Percentiles rank a stretch among this genome's conserved stretches.
Evolutionary conservation across 1,140 invertebrate genomes (phyloP).

Genomic region (Lanistes nyassanus): DNA sequence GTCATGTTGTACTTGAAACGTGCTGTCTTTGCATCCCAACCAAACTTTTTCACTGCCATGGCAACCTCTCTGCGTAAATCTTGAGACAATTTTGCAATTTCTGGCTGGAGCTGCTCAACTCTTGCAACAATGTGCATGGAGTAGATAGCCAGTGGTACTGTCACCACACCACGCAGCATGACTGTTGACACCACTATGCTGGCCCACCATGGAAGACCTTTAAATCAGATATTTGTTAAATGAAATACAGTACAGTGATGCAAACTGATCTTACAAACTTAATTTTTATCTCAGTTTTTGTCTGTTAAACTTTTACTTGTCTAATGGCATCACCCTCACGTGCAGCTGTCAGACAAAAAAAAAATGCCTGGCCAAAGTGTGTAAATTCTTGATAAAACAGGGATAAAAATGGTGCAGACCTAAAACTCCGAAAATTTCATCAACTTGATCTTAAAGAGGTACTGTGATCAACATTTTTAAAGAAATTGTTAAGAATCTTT

Average conservation of each 20-base stretch:
- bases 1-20: slow-evolving; percentile 74
- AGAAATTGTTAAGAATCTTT: no score
- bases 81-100: slow-evolving; percentile 78
- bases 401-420: no score
- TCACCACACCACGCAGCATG: slow-evolving; percentile 74
- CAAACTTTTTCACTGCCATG: slow-evolving; percentile 74
- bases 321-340: no score
- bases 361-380: no score
- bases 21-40: slow-evolving; percentile 78
- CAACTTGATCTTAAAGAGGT: no score
- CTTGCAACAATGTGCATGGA: slow-evolving; percentile 77
- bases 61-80: slow-evolving; percentile 78
- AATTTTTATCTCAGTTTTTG: slow-evolving; percentile 8
- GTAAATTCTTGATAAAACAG: no score
- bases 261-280: no score
- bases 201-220: slow-evolving; percentile 85
- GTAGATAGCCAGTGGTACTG: slow-evolving; percentile 81
- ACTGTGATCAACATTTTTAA: no score
- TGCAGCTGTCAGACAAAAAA: no score
- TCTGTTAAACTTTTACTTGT: neutral
- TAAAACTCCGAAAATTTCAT: no score
- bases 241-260: neutral
- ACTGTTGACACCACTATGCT: slow-evolving; percentile 79
- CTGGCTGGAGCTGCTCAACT: slow-evolving; percentile 77
- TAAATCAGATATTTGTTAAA: slow-evolving; percentile 39